These are phyloP conservation scores for Prochilodus magdalenae DNA, from an alignment of 2,113 vertebrate genomes.

Conservation along the genomic window DNA sequence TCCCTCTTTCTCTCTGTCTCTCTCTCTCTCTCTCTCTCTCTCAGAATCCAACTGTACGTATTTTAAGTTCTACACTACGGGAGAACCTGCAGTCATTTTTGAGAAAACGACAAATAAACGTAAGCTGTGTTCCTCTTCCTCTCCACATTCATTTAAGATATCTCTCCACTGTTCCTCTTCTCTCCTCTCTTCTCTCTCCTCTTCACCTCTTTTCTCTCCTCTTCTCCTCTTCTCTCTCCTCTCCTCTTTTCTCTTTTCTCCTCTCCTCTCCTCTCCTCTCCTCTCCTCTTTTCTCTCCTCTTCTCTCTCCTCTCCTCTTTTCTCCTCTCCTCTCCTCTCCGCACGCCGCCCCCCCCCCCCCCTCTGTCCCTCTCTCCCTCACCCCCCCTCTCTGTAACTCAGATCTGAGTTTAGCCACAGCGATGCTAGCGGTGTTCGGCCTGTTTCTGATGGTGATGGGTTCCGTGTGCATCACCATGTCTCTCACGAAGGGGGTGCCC, in stretches of 20 bases:
- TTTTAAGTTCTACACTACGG: constrained; percentile 92
- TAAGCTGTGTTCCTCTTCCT: constrained; percentile 65
- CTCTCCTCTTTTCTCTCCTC: neutral
- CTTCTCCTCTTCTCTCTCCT: neutral
- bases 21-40: constrained; percentile 37
- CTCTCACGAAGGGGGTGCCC: too few relatives aligned
- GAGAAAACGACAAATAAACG: constrained; percentile 87
- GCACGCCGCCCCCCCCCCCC: neutral
- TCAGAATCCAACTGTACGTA: constrained; percentile 90
- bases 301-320: constrained; percentile 33
- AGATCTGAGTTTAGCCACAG: constrained; percentile 84
- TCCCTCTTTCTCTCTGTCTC: constrained; percentile 42
- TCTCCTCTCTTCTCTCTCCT: neutral
- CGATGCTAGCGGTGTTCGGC: constrained; percentile 81
- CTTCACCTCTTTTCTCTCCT: too few relatives aligned
- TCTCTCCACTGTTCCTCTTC: too few relatives aligned
- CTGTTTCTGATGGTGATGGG: constrained; percentile 85
- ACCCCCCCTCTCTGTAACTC: constrained; percentile 35
- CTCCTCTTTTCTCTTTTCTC: neutral
- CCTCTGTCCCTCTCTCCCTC: constrained; percentile 37
- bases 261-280: neutral
- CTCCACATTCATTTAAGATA: too few relatives aligned
- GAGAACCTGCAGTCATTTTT: constrained; percentile 87
- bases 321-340: neutral
- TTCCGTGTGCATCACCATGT: constrained; percentile 79